Percentiles rank a stretch among this genome's conserved stretches.
Evolutionary conservation across 2,888 invertebrate genomes (phyloP).

Genomic region (Lathronympha strigana): DNA sequence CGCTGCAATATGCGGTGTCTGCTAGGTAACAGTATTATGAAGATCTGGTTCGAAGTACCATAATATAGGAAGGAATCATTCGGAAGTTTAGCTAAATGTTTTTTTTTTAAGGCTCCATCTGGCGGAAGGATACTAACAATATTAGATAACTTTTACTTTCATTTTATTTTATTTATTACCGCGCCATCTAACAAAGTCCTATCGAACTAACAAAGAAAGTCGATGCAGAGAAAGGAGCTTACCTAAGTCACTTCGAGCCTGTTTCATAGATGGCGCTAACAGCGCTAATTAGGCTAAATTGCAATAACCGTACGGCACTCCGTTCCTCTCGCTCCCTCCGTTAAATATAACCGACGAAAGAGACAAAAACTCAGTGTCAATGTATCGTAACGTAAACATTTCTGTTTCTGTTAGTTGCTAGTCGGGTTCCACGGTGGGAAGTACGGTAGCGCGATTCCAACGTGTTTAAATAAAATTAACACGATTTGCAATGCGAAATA

Average conservation of each 20-base stretch:
- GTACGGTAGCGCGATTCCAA: slow-evolving; percentile 44
- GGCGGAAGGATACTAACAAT: background rate
- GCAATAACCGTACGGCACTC: slow-evolving; percentile 49
- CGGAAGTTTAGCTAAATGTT: background rate
- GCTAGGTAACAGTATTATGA: too few relatives aligned
- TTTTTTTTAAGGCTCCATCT: slow-evolving; percentile 12
- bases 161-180: background rate
- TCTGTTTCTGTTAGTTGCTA: slow-evolving; percentile 62
- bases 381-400: slow-evolving; percentile 72
- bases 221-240: slow-evolving; percentile 45
- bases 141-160: slow-evolving; percentile 13
- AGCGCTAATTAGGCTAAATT: slow-evolving; percentile 43
- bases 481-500: slow-evolving; percentile 45
- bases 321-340: slow-evolving; percentile 45
- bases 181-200: slow-evolving; percentile 50
- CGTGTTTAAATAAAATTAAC: slow-evolving; percentile 29
- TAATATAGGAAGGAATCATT: too few relatives aligned
- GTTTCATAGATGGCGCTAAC: slow-evolving; percentile 42
- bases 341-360: slow-evolving; percentile 47
- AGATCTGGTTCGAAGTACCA: too few relatives aligned
- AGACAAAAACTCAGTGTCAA: slow-evolving; percentile 57
- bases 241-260: slow-evolving; percentile 42
- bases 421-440: slow-evolving; percentile 65
- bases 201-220: slow-evolving; percentile 40
- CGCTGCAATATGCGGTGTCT: too few relatives aligned